A percentile compares a stretch with the other conserved stretches of the same genome.
phyloP scores from a whole-genome alignment of 2,797 vertebrate genomes.

The Buceros bicornis region DNA sequence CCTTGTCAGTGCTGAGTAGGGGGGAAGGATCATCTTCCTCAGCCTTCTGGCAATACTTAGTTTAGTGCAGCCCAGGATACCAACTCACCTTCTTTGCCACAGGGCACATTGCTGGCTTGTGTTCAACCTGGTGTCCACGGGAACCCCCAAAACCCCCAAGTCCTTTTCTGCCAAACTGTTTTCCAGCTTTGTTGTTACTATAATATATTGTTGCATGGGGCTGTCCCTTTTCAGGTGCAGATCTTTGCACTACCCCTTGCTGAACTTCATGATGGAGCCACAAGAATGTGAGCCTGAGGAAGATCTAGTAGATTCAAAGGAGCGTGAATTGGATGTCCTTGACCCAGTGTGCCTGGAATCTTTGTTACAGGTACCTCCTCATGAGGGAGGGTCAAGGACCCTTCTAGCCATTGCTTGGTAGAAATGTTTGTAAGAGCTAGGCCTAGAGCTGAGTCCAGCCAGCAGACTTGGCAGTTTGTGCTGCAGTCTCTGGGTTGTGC shows the following conservation, averaged over 20 bases:
- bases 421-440: background rate
- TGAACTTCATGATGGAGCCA: background rate
- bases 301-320: background rate
- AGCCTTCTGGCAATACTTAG: too few species aligned
- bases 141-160: too few species aligned
- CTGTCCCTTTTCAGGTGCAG: background rate
- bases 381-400: background rate
- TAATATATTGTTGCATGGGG: background rate
- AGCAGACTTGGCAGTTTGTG: background rate
- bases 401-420: background rate
- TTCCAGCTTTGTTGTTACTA: background rate
- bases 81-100: too few species aligned
- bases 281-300: background rate
- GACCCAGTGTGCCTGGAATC: background rate
- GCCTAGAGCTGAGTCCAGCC: background rate
- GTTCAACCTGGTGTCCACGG: too few species aligned
- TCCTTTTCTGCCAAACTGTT: background rate
- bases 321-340: background rate
- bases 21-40: too few species aligned
- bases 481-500: rapidly evolving
- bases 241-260: background rate
- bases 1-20: too few species aligned
- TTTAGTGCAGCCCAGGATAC: too few species aligned
- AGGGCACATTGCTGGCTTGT: too few species aligned
- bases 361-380: background rate